phyloP scores from a whole-genome alignment of 1,140 invertebrate genomes.

The Pseudomyrmex cubaensis region DNA sequence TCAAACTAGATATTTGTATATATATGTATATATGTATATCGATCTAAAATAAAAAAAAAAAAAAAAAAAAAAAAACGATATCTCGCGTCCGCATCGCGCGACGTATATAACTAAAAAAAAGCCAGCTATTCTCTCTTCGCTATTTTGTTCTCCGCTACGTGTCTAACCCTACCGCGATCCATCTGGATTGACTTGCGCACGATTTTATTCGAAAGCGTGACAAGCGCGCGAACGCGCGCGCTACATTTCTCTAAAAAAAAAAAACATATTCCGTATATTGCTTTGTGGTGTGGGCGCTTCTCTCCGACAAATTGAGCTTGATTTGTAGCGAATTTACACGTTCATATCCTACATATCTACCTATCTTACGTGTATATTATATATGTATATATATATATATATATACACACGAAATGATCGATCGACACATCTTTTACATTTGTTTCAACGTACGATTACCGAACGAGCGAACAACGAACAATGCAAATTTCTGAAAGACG shows the following conservation, averaged over 20 bases:
- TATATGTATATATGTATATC: too few species aligned
- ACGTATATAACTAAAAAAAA: conserved; percentile 38
- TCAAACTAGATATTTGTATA: conserved; percentile 25
- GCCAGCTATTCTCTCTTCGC: conserved; percentile 20
- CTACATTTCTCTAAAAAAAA: conserved; percentile 7
- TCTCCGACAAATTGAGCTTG: conserved; percentile 39
- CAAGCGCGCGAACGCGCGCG: conserved; percentile 10
- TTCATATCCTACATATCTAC: too few species aligned
- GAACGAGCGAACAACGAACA: conserved; percentile 13
- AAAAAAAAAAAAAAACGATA: background rate
- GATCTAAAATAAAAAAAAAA: too few species aligned
- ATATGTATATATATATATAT: background rate
- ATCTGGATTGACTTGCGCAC: background rate
- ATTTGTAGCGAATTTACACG: conserved; percentile 13
- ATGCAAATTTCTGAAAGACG: background rate
- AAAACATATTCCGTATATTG: conserved; percentile 36
- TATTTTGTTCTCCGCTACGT: conserved; percentile 28
- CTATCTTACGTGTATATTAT: conserved; percentile 13
- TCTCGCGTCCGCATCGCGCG: conserved; percentile 21
- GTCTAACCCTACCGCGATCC: conserved; percentile 4
- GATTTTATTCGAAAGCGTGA: conserved; percentile 22
- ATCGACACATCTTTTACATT: conserved; percentile 2
- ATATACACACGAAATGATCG: conserved; percentile 22
- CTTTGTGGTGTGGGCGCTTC: conserved; percentile 11
- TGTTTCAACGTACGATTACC: background rate